Conservation (phyloP, 2,888 invertebrate species). For the Chironomus tentans region DNA sequence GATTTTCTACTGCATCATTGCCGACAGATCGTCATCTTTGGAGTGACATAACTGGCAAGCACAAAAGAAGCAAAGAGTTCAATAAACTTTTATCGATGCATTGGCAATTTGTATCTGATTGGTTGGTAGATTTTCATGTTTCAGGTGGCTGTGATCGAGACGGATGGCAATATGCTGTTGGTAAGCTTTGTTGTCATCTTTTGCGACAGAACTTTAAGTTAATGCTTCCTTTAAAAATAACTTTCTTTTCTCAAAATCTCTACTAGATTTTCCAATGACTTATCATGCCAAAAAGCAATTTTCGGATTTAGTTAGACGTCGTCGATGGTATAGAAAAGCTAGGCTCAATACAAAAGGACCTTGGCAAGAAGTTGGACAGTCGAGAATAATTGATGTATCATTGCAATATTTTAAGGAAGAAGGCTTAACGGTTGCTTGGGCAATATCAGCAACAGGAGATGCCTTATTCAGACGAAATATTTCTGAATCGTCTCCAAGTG, state of each 20-base stretch:
- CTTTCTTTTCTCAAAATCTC: too few species aligned
- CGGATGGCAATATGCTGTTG: constrained; percentile 89
- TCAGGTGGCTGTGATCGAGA: constrained; percentile 83
- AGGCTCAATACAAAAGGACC: constrained; percentile 76
- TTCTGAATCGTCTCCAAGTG: constrained; percentile 59
- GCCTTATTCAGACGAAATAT: constrained; percentile 75
- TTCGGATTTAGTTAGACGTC: constrained; percentile 78
- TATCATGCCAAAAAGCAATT: constrained; percentile 80
- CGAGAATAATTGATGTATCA: constrained; percentile 72
- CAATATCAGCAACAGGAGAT: constrained; percentile 76
- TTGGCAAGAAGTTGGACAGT: constrained; percentile 80
- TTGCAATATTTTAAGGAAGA: constrained; percentile 53
- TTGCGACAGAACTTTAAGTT: too few species aligned
- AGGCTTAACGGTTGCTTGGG: constrained; percentile 60
- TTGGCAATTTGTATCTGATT: constrained; percentile 91
- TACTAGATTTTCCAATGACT: constrained; percentile 68
- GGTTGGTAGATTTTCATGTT: constrained; percentile 85
- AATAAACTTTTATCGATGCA: constrained; percentile 75
- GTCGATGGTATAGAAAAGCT: constrained; percentile 77
- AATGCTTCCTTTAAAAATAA: too few species aligned
- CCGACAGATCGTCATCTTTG: constrained; percentile 85
- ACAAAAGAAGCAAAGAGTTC: constrained; percentile 75
- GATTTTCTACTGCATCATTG: constrained; percentile 75
- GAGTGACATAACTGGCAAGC: constrained; percentile 80
- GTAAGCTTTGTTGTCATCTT: too few species aligned